Conservation (phyloP, 2,113 vertebrate species). For the Capreolus pygargus region DNA sequence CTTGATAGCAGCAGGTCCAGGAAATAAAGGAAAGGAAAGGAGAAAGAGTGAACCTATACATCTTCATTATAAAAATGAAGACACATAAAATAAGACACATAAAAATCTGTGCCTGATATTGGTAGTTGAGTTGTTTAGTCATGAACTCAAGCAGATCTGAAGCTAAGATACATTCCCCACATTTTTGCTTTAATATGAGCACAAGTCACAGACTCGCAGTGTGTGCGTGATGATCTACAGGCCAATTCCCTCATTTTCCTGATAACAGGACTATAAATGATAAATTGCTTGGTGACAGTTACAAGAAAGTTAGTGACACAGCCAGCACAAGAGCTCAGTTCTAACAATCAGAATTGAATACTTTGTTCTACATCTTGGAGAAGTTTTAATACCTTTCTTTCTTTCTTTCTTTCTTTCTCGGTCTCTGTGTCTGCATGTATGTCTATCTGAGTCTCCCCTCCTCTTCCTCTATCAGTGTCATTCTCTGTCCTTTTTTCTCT, state of each 20-base stretch:
- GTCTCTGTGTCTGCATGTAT: rapidly evolving
- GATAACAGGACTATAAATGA: not conserved
- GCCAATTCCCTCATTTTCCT: not conserved
- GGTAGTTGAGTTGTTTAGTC: not conserved
- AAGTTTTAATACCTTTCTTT: not conserved
- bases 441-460: not conserved
- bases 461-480: not conserved
- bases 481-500: not conserved
- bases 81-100: not conserved
- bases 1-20: not conserved
- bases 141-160: not conserved
- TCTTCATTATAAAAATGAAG: not conserved
- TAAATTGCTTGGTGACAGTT: not conserved
- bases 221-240: not conserved
- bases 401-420: not conserved
- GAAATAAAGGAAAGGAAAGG: not conserved
- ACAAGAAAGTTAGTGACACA: not conserved
- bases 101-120: conserved; percentile 7
- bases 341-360: not conserved
- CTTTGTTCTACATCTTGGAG: not conserved
- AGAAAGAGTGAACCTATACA: not conserved
- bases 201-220: not conserved
- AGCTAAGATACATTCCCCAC: conserved; percentile 12
- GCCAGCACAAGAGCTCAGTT: not conserved
- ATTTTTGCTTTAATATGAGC: conserved; percentile 26